A percentile compares a stretch with the other conserved stretches of the same genome.
These are phyloP conservation scores for Alloplasta piceator DNA, from an alignment of 2,888 invertebrate species.

Conservation along the genomic window DNA sequence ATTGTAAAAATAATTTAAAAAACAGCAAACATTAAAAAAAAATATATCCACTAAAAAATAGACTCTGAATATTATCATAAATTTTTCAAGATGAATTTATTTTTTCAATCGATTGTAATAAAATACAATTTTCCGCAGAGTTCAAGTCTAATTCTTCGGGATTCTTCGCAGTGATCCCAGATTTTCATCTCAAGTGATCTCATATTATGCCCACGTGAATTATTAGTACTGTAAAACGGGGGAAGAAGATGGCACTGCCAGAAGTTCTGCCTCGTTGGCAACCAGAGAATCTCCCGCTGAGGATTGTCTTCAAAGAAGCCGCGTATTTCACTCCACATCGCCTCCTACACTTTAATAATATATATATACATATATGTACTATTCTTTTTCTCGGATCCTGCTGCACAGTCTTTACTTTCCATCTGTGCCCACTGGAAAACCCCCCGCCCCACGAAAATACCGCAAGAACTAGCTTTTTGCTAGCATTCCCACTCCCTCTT, in stretches of 20 bases:
- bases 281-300: conserved; percentile 73
- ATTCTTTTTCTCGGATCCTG: conserved; percentile 15
- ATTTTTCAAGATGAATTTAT: too few relatives aligned
- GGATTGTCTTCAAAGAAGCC: conserved; percentile 76
- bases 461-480: conserved; percentile 47
- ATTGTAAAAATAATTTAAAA: too few relatives aligned
- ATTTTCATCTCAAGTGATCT: too few relatives aligned
- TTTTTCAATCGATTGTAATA: too few relatives aligned
- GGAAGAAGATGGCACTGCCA: conserved; percentile 55
- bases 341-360: conserved; percentile 34
- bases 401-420: conserved; percentile 31
- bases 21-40: too few relatives aligned
- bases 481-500: conserved; percentile 33
- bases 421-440: conserved; percentile 46
- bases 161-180: too few relatives aligned
- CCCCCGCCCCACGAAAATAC: conserved; percentile 60
- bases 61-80: too few relatives aligned
- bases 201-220: too few relatives aligned
- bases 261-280: conserved; percentile 62
- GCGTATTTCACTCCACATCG: conserved; percentile 61
- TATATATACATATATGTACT: conserved; percentile 17
- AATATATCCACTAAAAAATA: too few relatives aligned
- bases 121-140: too few relatives aligned
- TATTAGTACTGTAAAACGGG: conserved; percentile 30
- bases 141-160: too few relatives aligned